Percentiles rank a stretch among this genome's conserved stretches.
These are phyloP conservation scores for Sturnus vulgaris DNA, from an alignment of 2,113 vertebrate species.

Conservation along the genomic window DNA sequence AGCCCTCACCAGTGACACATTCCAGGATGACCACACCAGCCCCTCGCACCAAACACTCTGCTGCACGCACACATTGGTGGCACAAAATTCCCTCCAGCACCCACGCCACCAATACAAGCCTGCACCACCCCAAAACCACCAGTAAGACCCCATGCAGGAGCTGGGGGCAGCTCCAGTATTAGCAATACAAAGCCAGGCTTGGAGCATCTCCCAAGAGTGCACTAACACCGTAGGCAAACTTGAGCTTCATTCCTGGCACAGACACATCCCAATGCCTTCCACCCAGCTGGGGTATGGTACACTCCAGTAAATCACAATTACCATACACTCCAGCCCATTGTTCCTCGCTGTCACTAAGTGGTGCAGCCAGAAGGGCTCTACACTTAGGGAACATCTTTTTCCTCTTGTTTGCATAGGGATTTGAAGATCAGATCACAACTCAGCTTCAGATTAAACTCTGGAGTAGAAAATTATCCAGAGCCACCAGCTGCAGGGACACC, in stretches of 20 bases:
- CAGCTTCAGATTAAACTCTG: neutral
- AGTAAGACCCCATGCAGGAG: rapidly evolving
- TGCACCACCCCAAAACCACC: neutral
- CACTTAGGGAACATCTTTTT: neutral
- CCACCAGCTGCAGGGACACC: neutral
- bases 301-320: neutral
- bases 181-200: neutral
- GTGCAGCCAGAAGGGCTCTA: neutral
- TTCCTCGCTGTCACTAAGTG: neutral
- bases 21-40: neutral
- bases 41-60: no score
- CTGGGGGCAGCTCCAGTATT: neutral
- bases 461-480: neutral
- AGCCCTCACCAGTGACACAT: rapidly evolving
- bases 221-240: neutral
- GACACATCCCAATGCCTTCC: neutral
- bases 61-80: rapidly evolving
- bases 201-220: neutral
- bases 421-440: neutral
- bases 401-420: neutral
- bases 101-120: neutral
- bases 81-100: neutral
- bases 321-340: neutral
- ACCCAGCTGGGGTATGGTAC: rapidly evolving
- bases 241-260: rapidly evolving